Base-by-base conservation (phyloP, 2,888 invertebrate genomes). In the Scaptomyza cyrtandrae region DNA sequence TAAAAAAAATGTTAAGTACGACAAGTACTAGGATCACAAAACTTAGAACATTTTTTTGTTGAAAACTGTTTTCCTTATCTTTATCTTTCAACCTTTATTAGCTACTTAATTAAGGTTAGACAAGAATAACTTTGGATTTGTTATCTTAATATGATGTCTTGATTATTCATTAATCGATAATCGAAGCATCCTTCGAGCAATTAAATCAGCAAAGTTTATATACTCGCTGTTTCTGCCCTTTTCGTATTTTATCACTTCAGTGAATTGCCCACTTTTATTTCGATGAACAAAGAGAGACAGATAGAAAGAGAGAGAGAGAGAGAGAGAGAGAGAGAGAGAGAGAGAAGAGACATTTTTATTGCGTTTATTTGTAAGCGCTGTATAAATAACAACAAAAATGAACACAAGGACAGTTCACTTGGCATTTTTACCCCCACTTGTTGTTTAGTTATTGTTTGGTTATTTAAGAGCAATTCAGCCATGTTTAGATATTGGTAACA, bases 391-490 rank as follows among this genome's bases (percentile, higher is more conserved):
- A 62, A 31, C 13, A 68, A 43, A 55, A 49, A 39, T 60, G 50
- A 67, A 66, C 68, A 55, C 57, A 64, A 60, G 63, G 63, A 64
- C 69, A 78, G 52, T 59, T 58, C 45, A 54, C 67, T 27, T 63
- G 54, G 46, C 61, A 72, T 65, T 69, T 58, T 75, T 35, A 31
- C 37, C 37, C 41, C 2, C 44, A 24, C 7, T 59, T 56, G 54
- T 31, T 54, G 62, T 78, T 65, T 66, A 78, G 87, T 84, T 84
- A 86, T 84, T 84, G 83, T 84, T 88, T 86, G 83, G 87, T 86
- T 85, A 85, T 85, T 85, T 85, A 85, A 88, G 85, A 81, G 84
- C 89, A 79, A 85, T 88, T 81, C 89, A 88, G 81, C 88, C 79
- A 73, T 78, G 87, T 87, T 87, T 88, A 88, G 89, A 81, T 78